Evolutionary conservation across 2,113 vertebrate species (phyloP).

Genomic region (Rhadina sibilatrix): DNA sequence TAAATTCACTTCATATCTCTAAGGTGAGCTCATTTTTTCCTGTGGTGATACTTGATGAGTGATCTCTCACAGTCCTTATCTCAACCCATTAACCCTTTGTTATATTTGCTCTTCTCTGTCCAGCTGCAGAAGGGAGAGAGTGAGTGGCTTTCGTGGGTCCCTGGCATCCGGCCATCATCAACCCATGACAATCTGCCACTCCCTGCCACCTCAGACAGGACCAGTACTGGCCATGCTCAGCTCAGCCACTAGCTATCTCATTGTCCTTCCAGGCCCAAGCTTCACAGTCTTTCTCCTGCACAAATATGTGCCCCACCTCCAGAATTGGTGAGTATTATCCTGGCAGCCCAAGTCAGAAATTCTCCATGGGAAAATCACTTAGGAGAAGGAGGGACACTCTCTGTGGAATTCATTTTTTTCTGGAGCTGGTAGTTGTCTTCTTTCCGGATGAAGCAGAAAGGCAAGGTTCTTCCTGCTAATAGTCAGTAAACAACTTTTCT

Average conservation of each 20-base stretch:
- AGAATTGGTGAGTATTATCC: background rate
- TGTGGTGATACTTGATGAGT: background rate
- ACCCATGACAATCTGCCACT: background rate
- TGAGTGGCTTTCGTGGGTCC: fast-evolving
- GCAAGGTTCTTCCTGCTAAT: conserved; percentile 14
- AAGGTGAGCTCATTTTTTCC: background rate
- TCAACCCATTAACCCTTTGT: background rate
- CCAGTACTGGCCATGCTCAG: background rate
- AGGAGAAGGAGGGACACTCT: background rate
- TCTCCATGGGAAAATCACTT: background rate
- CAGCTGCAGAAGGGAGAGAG: background rate
- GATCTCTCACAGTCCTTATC: fast-evolving
- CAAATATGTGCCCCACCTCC: background rate
- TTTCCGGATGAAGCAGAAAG: background rate
- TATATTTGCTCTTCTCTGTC: background rate
- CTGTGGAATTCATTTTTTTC: background rate
- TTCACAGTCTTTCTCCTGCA: background rate
- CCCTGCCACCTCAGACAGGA: background rate
- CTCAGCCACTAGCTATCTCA: background rate
- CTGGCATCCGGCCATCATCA: background rate
- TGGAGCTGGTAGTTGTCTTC: background rate
- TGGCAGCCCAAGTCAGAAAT: background rate
- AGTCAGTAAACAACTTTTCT: conserved; percentile 4
- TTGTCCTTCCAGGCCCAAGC: background rate
- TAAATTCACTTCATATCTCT: background rate